Evolutionary conservation across 92 coral and sea anemone genomes (phyloP), one percentile per base, ranked within the genome.

Genomic region (Actinostola sp.): DNA sequence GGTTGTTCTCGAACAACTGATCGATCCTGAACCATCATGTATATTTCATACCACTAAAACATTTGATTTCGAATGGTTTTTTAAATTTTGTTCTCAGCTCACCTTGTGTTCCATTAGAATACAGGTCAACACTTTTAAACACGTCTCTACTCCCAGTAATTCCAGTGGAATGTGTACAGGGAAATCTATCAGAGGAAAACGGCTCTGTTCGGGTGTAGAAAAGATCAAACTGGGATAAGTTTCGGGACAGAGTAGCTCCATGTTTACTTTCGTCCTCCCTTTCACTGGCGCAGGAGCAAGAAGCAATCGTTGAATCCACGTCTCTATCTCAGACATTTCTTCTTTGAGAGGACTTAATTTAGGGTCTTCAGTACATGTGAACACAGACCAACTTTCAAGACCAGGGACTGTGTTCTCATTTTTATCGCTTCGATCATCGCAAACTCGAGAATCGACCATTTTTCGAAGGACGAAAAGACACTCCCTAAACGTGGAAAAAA

Each of bases 71-170:
- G 28, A 27, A 57, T 38, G 28, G 10, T 4, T 9, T 9, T 55
- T 31, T 17, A 31, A 38, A 1, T 3, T 31, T n/a, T n/a, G n/a
- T n/a, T n/a, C n/a, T n/a, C n/a, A n/a, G 32, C 87, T 43, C 72
- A 94, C 98, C 99, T 95, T 95, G 71, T 95, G 99, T 44, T 95
- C 99, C 55, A 95, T 73, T 17, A 95, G 82, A 76, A 95, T 95
- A 39, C 99, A 95, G 4, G 97, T 95, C 30, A 95, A 74, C 38
- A 95, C 99, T 69, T 95, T 95, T 45, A 95, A 76, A 78, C 97
- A 95, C 10, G 95, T 95, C 60, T 95, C 99, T 13, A 95, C 99
- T 11, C 99, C 99, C 25, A 95, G 95, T 42, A 95, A 76, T 75
- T 95, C 99, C 71, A 95, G 72, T 7, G 99, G 99, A 54, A 95